phyloP scores from a whole-genome alignment of 1,140 invertebrate species.

The Chymomyza costata region DNA sequence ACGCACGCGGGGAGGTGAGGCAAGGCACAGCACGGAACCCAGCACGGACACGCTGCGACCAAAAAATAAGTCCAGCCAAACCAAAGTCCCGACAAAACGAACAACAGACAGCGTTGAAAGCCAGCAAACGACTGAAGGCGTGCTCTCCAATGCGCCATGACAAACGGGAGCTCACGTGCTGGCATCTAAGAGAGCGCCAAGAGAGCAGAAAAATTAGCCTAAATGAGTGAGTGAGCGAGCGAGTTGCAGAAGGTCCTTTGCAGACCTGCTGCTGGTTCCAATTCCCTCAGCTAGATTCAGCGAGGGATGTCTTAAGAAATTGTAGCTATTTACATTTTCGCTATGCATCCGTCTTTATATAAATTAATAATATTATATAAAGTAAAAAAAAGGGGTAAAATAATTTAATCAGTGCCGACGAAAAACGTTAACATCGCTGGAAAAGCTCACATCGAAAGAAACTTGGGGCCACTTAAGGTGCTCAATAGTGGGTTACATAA shows the following conservation, averaged over 20 bases:
- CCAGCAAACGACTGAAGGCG: conserved; percentile 59
- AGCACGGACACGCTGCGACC: conserved; percentile 9
- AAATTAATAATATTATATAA: too few relatives aligned
- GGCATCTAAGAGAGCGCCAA: not conserved
- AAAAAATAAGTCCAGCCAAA: conserved; percentile 16
- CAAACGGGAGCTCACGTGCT: conserved; percentile 12
- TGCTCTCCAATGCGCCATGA: too few relatives aligned
- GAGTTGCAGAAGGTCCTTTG: conserved; percentile 25
- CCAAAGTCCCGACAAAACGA: conserved; percentile 8
- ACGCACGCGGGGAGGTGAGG: conserved; percentile 13
- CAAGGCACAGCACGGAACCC: conserved; percentile 10
- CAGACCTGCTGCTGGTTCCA: conserved; percentile 21
- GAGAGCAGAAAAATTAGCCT: not conserved
- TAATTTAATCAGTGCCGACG: too few relatives aligned
- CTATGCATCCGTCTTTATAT: too few relatives aligned
- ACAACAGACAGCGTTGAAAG: conserved; percentile 58
- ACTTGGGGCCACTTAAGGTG: too few relatives aligned
- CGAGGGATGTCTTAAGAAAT: too few relatives aligned
- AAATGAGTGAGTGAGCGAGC: not conserved
- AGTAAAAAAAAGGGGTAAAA: too few relatives aligned
- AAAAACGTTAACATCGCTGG: too few relatives aligned
- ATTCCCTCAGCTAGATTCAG: too few relatives aligned
- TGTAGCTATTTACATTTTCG: too few relatives aligned
- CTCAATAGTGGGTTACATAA: too few relatives aligned
- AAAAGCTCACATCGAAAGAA: too few relatives aligned